Conservation (phyloP, 2,797 vertebrate species). For the Sebastes matsubarae region DNA sequence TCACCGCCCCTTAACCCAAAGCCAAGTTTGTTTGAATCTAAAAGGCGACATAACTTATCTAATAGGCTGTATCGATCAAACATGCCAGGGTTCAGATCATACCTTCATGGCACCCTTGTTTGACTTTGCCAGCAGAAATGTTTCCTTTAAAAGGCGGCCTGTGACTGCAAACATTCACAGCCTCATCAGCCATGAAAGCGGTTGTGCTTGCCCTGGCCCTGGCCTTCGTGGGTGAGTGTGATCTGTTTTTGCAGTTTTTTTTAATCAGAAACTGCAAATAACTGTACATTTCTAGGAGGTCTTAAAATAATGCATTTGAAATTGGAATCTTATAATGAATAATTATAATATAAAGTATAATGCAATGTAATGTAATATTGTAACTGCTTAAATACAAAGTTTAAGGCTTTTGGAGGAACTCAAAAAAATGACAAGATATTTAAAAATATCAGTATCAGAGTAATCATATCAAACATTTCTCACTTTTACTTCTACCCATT, state of each 20-base stretch:
- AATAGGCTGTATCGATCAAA: slow-evolving; percentile 14
- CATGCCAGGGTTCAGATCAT: neutral
- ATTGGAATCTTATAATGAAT: neutral
- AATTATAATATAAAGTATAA: neutral
- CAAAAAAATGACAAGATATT: neutral
- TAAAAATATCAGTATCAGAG: neutral
- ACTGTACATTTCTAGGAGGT: neutral
- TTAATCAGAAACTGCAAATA: neutral
- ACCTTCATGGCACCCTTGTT: neutral
- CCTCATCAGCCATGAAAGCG: slow-evolving; percentile 63
- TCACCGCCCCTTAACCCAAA: neutral
- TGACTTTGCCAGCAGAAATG: slow-evolving; percentile 16
- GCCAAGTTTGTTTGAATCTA: neutral
- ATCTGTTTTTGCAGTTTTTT: neutral
- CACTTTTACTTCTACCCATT: neutral
- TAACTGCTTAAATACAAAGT: neutral
- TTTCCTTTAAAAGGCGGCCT: slow-evolving; percentile 46
- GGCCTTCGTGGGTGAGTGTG: slow-evolving; percentile 74
- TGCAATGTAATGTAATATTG: neutral
- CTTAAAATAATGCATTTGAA: neutral
- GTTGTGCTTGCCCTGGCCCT: slow-evolving; percentile 64
- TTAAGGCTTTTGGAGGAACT: too few species aligned
- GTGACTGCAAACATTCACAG: slow-evolving; percentile 23
- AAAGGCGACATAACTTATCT: neutral
- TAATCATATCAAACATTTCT: neutral